These are phyloP conservation scores for Patella depressa DNA, from an alignment of 2,888 invertebrate genomes.

Conservation along the genomic window DNA sequence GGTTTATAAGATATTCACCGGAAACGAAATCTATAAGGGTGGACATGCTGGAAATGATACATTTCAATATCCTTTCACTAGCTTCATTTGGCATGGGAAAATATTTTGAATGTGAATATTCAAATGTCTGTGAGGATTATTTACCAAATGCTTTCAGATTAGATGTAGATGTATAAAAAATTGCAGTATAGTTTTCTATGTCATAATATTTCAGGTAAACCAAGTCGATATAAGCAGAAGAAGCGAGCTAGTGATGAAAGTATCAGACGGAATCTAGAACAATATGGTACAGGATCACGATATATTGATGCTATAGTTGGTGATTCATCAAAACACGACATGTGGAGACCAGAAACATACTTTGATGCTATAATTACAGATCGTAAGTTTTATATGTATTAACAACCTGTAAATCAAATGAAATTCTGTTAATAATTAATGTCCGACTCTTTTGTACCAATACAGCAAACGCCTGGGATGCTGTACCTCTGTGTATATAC, in stretches of 20 bases:
- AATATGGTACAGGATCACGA: conserved; percentile 83
- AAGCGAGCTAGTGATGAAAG: conserved; percentile 81
- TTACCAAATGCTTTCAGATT: too few species aligned
- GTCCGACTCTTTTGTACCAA: not conserved
- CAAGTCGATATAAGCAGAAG: conserved; percentile 74
- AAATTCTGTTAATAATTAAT: not conserved
- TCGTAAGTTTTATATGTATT: conserved; percentile 72
- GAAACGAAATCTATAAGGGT: too few species aligned
- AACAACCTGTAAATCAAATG: not conserved
- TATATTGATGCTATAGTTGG: conserved; percentile 92
- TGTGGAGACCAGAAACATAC: conserved; percentile 83
- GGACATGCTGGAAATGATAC: too few species aligned
- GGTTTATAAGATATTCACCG: too few species aligned
- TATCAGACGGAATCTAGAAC: conserved; percentile 87
- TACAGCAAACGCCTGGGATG: too few species aligned
- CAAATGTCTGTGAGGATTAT: too few species aligned
- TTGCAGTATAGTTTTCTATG: too few species aligned
- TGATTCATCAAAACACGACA: conserved; percentile 84
- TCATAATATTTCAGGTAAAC: conserved; percentile 65
- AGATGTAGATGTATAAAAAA: too few species aligned
- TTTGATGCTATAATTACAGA: conserved; percentile 97
- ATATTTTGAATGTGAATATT: too few species aligned
- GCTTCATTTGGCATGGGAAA: too few species aligned
- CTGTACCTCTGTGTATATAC: too few species aligned
- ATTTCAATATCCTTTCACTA: too few species aligned